These are phyloP conservation scores for Ichneumoninae sp. DNA, from an alignment of 2,888 invertebrate genomes.

Conservation along the genomic window DNA sequence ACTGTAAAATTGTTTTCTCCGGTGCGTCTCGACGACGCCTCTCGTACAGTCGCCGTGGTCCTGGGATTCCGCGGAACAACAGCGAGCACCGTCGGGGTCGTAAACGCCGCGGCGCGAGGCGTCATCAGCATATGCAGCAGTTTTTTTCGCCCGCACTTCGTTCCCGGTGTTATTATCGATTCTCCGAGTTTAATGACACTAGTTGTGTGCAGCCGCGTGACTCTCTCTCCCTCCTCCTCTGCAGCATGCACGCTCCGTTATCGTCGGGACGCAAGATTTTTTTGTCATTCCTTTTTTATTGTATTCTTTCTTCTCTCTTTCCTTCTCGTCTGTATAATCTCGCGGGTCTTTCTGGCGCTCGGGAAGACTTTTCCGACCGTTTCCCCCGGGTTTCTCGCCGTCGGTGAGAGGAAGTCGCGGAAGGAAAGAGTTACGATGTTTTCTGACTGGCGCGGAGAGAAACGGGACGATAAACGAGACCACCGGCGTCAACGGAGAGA, in stretches of 20 bases:
- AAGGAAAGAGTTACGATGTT: conserved; percentile 7
- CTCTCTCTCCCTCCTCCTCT: background rate
- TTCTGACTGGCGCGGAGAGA: conserved; percentile 1
- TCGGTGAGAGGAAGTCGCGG: background rate
- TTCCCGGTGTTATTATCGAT: conserved; percentile 4
- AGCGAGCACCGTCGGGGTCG: background rate
- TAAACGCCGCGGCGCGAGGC: background rate
- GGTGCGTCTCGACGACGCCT: conserved; percentile 25
- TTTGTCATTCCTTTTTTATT: background rate
- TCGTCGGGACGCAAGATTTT: conserved; percentile 36
- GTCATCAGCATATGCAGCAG: conserved; percentile 13
- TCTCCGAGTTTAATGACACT: conserved; percentile 44
- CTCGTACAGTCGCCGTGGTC: background rate
- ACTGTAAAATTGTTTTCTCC: conserved; percentile 56
- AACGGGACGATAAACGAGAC: conserved; percentile 32
- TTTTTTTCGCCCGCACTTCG: conserved; percentile 6
- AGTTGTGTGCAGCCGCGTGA: conserved; percentile 26
- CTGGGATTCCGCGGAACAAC: background rate
- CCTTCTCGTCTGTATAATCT: background rate
- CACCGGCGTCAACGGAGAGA: conserved; percentile 1
- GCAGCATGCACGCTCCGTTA: conserved; percentile 20
- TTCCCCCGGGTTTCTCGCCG: background rate
- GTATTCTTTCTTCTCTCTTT: background rate
- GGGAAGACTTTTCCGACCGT: background rate
- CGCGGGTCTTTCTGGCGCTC: conserved; percentile 8